Evolutionary conservation across 2,113 vertebrate genomes (phyloP).

Genomic region (Glareola pratincola): DNA sequence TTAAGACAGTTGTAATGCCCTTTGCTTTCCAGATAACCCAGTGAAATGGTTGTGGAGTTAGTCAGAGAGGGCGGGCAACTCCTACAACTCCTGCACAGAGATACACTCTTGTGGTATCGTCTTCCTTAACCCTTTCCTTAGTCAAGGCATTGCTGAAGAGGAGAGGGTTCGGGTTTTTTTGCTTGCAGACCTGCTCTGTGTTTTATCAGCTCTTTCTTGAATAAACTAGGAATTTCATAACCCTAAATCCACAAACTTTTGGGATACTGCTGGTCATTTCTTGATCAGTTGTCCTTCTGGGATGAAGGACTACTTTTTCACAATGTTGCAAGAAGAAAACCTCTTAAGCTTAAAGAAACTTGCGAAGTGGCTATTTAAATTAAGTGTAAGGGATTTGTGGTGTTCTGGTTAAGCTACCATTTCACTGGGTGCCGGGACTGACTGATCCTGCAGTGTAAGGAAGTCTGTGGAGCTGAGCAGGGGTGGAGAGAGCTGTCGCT

Average conservation of each 20-base stretch:
- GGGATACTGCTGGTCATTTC: background rate
- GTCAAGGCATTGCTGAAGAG: background rate
- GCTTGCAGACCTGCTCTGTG: background rate
- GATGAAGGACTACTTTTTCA: background rate
- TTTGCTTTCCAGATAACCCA: background rate
- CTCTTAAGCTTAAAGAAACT: background rate
- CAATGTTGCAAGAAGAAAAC: background rate
- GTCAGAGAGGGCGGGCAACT: constrained; percentile 2
- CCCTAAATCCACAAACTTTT: background rate
- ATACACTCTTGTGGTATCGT: background rate
- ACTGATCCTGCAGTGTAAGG: background rate
- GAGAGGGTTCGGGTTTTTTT: background rate
- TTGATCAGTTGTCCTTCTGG: background rate
- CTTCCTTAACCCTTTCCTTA: background rate
- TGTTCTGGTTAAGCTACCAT: background rate
- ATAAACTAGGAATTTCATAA: background rate
- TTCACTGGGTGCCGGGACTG: background rate
- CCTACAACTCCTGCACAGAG: background rate
- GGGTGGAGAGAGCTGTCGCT: background rate
- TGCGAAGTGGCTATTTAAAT: background rate
- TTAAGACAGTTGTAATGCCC: background rate
- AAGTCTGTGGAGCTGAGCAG: background rate
- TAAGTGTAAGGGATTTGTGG: background rate
- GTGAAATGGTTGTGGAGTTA: background rate
- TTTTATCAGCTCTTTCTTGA: background rate